phyloP scores from a whole-genome alignment of 2,113 vertebrate genomes.

The Gorilla gorilla region DNA sequence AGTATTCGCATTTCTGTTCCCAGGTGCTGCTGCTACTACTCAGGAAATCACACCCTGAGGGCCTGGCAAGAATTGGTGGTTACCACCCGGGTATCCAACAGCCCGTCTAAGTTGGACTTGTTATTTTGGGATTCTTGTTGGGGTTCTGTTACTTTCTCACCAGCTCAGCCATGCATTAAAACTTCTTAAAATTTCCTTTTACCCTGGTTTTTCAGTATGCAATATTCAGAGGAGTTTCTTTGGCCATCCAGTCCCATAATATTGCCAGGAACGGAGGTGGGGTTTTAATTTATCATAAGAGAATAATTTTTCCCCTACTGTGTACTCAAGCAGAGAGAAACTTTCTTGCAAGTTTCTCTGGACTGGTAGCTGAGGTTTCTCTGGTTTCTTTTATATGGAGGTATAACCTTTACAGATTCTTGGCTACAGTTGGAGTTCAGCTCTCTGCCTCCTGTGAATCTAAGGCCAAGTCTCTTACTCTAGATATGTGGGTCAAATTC shows the following conservation, averaged over 20 bases:
- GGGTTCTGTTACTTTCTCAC: neutral
- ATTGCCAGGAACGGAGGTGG: neutral
- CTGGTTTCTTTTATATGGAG: neutral
- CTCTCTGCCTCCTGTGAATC: neutral
- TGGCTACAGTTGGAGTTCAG: neutral
- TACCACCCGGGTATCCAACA: neutral
- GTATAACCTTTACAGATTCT: neutral
- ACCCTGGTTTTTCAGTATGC: neutral
- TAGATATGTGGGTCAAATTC: neutral
- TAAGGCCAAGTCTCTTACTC: neutral
- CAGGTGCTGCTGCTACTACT: neutral
- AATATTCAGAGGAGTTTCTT: neutral
- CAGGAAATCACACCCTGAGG: neutral
- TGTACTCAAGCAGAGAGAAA: neutral
- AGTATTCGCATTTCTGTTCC: neutral
- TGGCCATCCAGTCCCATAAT: neutral
- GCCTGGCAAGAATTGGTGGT: neutral
- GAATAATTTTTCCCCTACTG: neutral
- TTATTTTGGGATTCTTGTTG: constrained; percentile 7
- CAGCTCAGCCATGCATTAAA: neutral
- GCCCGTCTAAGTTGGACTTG: neutral
- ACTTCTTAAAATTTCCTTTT: neutral
- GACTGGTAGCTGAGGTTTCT: neutral
- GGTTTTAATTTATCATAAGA: constrained; percentile 15
- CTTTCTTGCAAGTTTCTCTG: neutral